These are phyloP conservation scores for Triplophysa dalaica DNA, from an alignment of 2,113 vertebrate species.

Conservation along the genomic window DNA sequence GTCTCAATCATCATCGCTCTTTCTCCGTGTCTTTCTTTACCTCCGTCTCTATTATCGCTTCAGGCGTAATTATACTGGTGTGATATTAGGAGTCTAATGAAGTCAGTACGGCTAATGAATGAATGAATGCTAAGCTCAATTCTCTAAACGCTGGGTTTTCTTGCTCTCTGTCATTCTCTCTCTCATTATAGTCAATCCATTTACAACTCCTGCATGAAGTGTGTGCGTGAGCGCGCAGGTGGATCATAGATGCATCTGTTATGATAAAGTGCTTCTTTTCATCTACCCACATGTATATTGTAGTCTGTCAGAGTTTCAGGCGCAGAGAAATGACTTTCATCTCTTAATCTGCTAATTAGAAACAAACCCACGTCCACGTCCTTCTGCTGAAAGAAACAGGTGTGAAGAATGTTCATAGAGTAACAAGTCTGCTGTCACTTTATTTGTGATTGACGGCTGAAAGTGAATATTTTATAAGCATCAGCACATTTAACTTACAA, in stretches of 20 bases:
- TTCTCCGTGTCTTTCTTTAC: conserved; percentile 5
- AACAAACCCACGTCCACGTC: not conserved
- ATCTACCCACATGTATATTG: conserved; percentile 5
- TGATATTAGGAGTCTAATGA: conserved; percentile 38
- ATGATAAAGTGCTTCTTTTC: conserved; percentile 9
- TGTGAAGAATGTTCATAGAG: not conserved
- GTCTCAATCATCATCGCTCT: conserved; percentile 22
- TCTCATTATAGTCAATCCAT: conserved; percentile 7
- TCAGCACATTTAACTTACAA: not conserved
- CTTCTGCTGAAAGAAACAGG: conserved; percentile 6
- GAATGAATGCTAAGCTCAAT: conserved; percentile 29
- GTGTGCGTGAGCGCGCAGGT: conserved; percentile 5
- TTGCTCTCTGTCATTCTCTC: conserved; percentile 2
- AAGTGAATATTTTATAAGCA: not conserved
- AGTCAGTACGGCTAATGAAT: conserved; percentile 33
- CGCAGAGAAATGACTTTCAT: not conserved
- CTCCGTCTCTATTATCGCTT: conserved; percentile 22
- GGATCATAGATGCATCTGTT: not conserved
- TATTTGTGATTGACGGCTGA: not conserved
- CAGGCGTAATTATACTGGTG: conserved; percentile 29
- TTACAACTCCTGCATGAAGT: not conserved
- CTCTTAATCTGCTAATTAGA: conserved; percentile 8
- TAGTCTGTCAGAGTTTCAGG: conserved; percentile 12
- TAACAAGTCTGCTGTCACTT: conserved; percentile 1
- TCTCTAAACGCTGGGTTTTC: conserved; percentile 16